Base-by-base conservation (phyloP, 2,888 invertebrate genomes). In the Ariolimax columbianus region DNA sequence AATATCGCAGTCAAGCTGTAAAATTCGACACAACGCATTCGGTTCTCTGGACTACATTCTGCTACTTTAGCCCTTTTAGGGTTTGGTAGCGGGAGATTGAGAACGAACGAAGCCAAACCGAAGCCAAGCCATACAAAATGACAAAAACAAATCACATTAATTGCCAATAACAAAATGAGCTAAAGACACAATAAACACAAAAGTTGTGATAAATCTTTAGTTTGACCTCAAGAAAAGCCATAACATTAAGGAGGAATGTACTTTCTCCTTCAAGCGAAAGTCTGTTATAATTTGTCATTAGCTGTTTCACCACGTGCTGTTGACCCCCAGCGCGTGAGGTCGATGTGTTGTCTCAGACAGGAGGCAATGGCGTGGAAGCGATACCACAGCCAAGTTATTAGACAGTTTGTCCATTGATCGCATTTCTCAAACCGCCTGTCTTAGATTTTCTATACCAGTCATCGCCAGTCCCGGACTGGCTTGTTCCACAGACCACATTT, bases 281-380 rank as follows among this genome's bases (percentile, higher is more conserved):
- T 59, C 63, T n/a, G 79, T 79, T 79, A 79, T 79, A 79, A 75
- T 75, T 75, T 79, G 63, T 68, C 79, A 79, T 79, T 79, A 79
- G 30, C 79, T 63, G 79, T 43, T 68, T 36, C 30, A 40, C 66
- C 43, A 40, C 66, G 59, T 38, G 63, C 30, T 40, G 63, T 43
- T 68, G 68, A 68, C 66, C 79, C 59, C 26, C 19, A 40, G 66
- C 68, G 55, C 26, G 63, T 43, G 77, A 63, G 79, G 79, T 79
- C 68, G 66, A 68, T 66, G 68, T 43, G 68, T 30, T 79, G 79
- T 43, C 78, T 47, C 43, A 66, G 66, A 66, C 66, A 43, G 66
- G 30, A 63, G 79, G 79, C 79, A 79, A 66, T 79, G 66, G 66
- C 30, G 66, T 79, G 68, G 79, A 79, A 79, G 79, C 79, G 66